Evolutionary conservation across 2,888 invertebrate species (phyloP), one percentile per base, ranked within the genome.

Genomic region (Watsonalla binaria): DNA sequence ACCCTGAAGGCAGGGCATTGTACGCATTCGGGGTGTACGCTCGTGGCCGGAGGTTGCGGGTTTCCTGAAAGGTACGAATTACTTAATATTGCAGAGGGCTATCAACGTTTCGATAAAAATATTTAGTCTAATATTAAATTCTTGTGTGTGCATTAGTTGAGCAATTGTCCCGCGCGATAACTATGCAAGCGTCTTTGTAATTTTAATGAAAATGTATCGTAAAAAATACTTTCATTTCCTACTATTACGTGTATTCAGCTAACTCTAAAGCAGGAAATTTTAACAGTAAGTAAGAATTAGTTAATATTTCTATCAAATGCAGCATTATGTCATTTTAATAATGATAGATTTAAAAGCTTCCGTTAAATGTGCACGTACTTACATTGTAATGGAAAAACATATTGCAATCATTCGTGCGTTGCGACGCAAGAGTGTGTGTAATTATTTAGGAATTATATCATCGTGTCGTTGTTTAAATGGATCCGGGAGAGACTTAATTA

Each of bases 1-100:
- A 90, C 2, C 90, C 90, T 47, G 76, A 83, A 1, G 90, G 90
- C 47, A 90, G 63, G 6, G 87, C 72, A 71, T 90, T 90, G 65
- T 82, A 80, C 37, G 83, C 84, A 9, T 74, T 71, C 1, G 82
- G 86, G 0, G 83, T 78, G 73, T 91, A 91, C 0, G 91, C 91
- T 6, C 91, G 82, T 6, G 91, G 91, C 53, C 89, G 74, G 5
- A 91, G 74, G 62, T 91, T 91, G n/a, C 91, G 81, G 5, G 89
- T 75, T 67, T 91, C 91, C 91, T 91, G 78, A 6, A 66, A 67
- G 46, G 5, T 5, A 66, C 2, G 4, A 24, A 24, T 24, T 24
- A 4, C 24, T 24, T 24, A 24, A 24, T 24, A 24, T 24, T 24
- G 2, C 24, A 24, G n/a, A n/a, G 24, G 24, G 24, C 24, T 24